Evolutionary conservation across 2,797 vertebrate species (phyloP), one percentile per base, ranked within the genome.

Genomic region (Sphenodon punctatus): DNA sequence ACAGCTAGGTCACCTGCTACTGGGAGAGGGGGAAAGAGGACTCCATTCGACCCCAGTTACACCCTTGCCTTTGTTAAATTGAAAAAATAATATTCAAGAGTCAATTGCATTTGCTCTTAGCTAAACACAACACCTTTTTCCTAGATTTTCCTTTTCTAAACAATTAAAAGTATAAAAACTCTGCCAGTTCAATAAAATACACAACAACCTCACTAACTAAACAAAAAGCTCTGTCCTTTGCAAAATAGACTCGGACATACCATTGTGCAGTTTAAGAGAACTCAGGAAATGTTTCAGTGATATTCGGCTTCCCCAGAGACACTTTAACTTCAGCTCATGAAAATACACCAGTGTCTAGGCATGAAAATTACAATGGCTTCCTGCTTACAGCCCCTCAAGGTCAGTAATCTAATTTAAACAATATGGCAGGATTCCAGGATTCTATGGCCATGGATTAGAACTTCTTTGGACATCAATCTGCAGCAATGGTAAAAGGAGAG

Each of bases 271-370:
- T 76, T 92, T 91, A 90, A 87, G 88, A 88, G 91, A 92, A 89
- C 88, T 94, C 94, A 94, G 94, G 95, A 96, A 97, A 96, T 93
- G 89, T 95, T 95, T 97, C 87, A 93, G 81, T 91, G 94, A 92
- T 95, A 94, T 87, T 92, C 90, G 75, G 84, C 80, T 86, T 95
- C 96, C 94, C 93, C 60, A 86, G 93, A 89, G 96, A 93, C 88
- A 67, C 78, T 92, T 92, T 61, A 86, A 93, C 82, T 92, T 84
- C 90, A 91, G 90, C 90, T 94, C 93, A 91, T 91, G 93, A 94
- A 96, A 96, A 96, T 89, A 92, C 84, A 72, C 91, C 85, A 90
- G 87, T 85, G 89, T 95, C 90, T 87, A 88, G 83, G 84, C 93
- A 91, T 91, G 89, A 90, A 94, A 94, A 95, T 92, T 93, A 82